Evolutionary conservation across 2,888 invertebrate genomes (phyloP), one percentile per base, ranked within the genome.

Genomic region (Caenorhabditis sp.): DNA sequence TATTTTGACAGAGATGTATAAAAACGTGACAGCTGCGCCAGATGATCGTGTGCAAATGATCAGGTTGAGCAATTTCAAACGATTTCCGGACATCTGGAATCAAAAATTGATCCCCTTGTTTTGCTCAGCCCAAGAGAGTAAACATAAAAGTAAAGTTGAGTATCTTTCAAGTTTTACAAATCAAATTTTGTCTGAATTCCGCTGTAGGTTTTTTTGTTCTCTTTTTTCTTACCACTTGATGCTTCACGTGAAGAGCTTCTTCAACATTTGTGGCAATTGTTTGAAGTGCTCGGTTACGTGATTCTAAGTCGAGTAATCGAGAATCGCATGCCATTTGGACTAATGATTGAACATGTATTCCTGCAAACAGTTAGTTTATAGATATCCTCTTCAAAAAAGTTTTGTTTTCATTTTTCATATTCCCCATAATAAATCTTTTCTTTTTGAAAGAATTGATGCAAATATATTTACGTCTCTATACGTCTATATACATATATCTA

Each of bases 251-350:
- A 20, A 88, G 74, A 27, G 88, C 87, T 62, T 88, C 88, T 64
- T 87, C 85, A 10, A 88, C 86, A 73, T 88, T 88, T 12, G 82
- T 85, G 3, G 88, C 86, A 21, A 88, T 87, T 12, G 88, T 88
- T 50, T 85, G 82, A 59, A 88, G 70, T 10, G 88, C 88, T 21
- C 85, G 77, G 21, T 80, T 81, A 21, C 88, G 70, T 14, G 85
- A 83, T 61, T 88, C 88, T 50, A 82, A 59, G 73, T 88, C 88
- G 49, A 88, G 79, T 54, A 88, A 69, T 20, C 88, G 76, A 1
- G 85, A 85, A 63, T 88, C 88, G 68, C 88, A 88, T 21, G 88
- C 88, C 88, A 88, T 88, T 65, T 88, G 87, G 31, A 88, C 88
- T 62, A 88, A 70, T 7, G 87, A 87, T 70, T 88, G 88, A 50